Evolutionary conservation across 2,113 vertebrate genomes (phyloP).

Genomic region (Hemichromis elongatus): DNA sequence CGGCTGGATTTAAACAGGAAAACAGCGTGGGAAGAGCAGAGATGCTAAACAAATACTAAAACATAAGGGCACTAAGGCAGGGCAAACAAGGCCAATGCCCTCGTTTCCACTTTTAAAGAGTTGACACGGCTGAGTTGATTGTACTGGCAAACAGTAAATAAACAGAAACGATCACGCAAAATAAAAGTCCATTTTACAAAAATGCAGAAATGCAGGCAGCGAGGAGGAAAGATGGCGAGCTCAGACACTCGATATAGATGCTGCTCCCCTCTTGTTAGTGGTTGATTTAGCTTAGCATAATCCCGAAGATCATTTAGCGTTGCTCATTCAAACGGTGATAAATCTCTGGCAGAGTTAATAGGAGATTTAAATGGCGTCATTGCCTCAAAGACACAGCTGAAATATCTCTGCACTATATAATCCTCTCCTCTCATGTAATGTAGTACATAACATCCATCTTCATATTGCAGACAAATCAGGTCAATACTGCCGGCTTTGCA

Average conservation of each 20-base stretch:
- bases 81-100: not conserved
- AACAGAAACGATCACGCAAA: not conserved
- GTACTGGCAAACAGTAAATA: not conserved
- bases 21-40: not conserved
- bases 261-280: conserved; percentile 50
- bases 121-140: not conserved
- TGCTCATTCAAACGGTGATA: conserved; percentile 66
- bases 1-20: not conserved
- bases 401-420: conserved; percentile 53
- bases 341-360: conserved; percentile 65
- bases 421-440: conserved; percentile 49
- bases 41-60: not conserved
- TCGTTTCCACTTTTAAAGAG: not conserved
- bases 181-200: not conserved
- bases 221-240: not conserved
- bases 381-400: conserved; percentile 63
- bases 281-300: conserved; percentile 66
- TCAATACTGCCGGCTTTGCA: conserved; percentile 26
- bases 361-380: conserved; percentile 64
- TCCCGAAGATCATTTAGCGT: conserved; percentile 64
- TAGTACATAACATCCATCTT: conserved; percentile 51
- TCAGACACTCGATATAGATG: conserved; percentile 29
- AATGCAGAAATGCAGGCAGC: not conserved
- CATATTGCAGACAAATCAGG: conserved; percentile 42
- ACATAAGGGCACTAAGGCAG: not conserved